Percentiles rank a stretch among this genome's conserved stretches.
Evolutionary conservation across 2,797 vertebrate species (phyloP).

Genomic region (Philypnodon macrostomus): DNA sequence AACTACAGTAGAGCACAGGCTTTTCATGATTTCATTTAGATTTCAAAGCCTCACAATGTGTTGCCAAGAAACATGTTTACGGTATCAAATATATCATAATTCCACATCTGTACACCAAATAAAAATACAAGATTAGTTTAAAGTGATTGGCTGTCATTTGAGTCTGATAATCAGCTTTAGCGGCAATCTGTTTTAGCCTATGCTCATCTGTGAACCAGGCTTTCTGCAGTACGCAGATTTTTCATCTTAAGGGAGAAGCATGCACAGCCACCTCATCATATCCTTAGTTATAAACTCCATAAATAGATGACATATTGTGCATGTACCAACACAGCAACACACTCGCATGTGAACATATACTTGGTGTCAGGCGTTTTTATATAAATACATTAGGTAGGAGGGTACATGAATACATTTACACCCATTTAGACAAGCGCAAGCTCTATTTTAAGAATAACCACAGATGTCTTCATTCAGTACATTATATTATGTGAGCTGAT

Average conservation of each 20-base stretch:
- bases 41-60: no score
- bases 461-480: neutral
- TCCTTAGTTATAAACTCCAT: conserved; percentile 2
- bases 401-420: conserved; percentile 6
- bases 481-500: neutral
- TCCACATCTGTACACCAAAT: neutral
- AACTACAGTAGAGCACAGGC: no score
- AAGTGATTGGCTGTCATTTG: neutral
- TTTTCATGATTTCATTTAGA: no score
- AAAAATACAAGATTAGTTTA: neutral
- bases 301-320: neutral
- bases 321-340: neutral
- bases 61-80: neutral
- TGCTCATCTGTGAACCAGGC: neutral
- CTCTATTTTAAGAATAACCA: neutral
- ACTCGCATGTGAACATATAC: conserved; percentile 17
- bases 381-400: conserved; percentile 9
- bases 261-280: conserved; percentile 6
- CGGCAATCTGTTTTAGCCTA: neutral
- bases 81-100: neutral
- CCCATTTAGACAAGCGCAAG: neutral
- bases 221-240: neutral
- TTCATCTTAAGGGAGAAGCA: conserved; percentile 5
- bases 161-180: neutral
- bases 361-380: conserved; percentile 13